A percentile compares a stretch with the other conserved stretches of the same genome.
Evolutionary conservation across 1,140 invertebrate species (phyloP).

Genomic region (Zelostemma sp.): DNA sequence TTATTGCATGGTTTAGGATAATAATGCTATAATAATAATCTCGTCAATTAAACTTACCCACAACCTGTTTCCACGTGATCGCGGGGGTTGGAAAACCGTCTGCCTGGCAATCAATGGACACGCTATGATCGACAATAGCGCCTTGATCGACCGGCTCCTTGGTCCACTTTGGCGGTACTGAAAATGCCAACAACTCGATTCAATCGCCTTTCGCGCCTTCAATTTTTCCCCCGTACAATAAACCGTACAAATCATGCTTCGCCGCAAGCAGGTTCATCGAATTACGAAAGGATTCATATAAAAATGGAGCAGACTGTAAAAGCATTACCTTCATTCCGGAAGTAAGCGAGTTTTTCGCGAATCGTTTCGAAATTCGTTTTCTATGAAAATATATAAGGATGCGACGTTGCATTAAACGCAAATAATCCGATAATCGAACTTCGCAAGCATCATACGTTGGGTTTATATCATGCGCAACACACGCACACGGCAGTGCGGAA

Average conservation of each 20-base stretch:
- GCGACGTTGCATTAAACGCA: neutral
- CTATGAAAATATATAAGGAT: too few species aligned
- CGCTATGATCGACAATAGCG: conserved; percentile 85
- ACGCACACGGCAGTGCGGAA: neutral
- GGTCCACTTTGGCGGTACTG: conserved; percentile 93
- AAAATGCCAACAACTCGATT: conserved; percentile 50
- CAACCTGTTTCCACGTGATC: conserved; percentile 90
- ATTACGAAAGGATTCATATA: neutral
- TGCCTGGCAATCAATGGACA: conserved; percentile 91
- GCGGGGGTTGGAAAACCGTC: conserved; percentile 89
- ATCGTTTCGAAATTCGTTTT: too few species aligned
- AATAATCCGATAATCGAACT: neutral
- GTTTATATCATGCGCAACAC: neutral
- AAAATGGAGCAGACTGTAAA: neutral
- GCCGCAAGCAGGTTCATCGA: neutral
- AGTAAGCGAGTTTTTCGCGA: too few species aligned
- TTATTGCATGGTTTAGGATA: too few species aligned
- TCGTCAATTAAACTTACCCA: conserved; percentile 73
- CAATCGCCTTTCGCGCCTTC: conserved; percentile 35
- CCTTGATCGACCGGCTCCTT: conserved; percentile 88
- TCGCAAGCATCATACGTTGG: neutral
- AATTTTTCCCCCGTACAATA: conserved; percentile 36
- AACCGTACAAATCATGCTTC: conserved; percentile 19
- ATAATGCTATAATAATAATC: too few species aligned
- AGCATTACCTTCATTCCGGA: neutral